Evolutionary conservation across 2,888 invertebrate genomes (phyloP), one percentile per base, ranked within the genome.

Genomic region (Adelognathus sp.): DNA sequence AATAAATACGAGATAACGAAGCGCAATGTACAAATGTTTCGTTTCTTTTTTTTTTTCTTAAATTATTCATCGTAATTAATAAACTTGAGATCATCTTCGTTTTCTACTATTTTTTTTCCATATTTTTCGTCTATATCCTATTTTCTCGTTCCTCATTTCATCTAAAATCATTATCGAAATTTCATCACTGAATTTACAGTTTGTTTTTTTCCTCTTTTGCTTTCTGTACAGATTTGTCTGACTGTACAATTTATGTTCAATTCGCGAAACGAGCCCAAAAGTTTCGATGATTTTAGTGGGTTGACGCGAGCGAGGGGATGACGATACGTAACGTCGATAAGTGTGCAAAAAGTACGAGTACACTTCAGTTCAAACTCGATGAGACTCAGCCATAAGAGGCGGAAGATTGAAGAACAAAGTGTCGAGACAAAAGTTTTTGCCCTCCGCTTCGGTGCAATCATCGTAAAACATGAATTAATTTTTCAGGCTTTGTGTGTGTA

Each of bases 31-130:
- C 89, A 90, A 87, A 84, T 70, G 71, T n/a, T n/a, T 73, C 85
- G 85, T 61, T 79, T 67, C 52, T 58, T 63, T 67, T 61, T 79
- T 67, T 58, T 58, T 63, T 67, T 54, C 67, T 72, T 84, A 83
- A 85, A 85, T 60, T 63, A 60, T 83, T 82, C 86, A 89, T 79
- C 82, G 79, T 86, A 76, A 66, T 82, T 88, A 87, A 87, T 88
- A 86, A 87, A 87, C 86, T 88, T 90, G 90, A 90, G 90, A 90
- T 90, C 90, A 90, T 88, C 88, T 85, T 86, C 85, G 84, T 85
- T 82, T 87, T 81, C 79, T 60, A 76, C 39, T 64, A 46, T 18
- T 52, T 31, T 27, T 36, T 58, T 21, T 29, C 61, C 72, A 27
- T 18, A 18, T 14, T 60, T 66, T 50, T 72, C 60, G 24, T 70